Base-by-base conservation (phyloP, 2,888 invertebrate genomes). In the Pandemis corylana region DNA sequence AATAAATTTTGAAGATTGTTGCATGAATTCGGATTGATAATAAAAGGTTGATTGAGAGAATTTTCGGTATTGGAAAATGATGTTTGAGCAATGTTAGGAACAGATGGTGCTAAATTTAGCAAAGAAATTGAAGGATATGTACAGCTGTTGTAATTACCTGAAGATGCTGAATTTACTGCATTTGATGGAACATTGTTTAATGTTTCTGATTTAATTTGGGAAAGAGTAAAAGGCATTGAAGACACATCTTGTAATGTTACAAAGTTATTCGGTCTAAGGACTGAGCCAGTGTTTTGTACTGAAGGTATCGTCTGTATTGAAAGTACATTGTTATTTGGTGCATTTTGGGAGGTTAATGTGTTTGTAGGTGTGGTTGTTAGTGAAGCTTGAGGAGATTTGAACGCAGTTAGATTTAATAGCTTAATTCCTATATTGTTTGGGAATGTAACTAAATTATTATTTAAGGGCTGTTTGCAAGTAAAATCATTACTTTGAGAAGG, bases 1-100 rank as follows among this genome's bases (percentile, higher is more conserved):
- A 59, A 9, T 36, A 71, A 12, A 12, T 69, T 51, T 64, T 74
- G 65, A 2, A 69, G 42, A 44, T 69, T 74, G 28, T 12, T 49
- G 42, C 20, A 69, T 42, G 64, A 44, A 12, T 61, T 61, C 9
- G 51, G 59, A 61, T 36, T 44, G 12, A 41, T 65, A 61, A 53
- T 10, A 12, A n/a, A 7, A 41, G 68, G 73, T 59, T 59, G 49
- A 15, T n/a, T 61, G 20, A 42, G 5, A 42, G 68, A 49, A 36
- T 7, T 28, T 28, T 68, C 64, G 2, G 65, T 15, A 42, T 13
- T 74, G 7, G 49, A 12, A 13, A 61, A 44, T 36, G 53, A 61
- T 41, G 67, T 5, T 49, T 44, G 15, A 42, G n/a, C 20, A 15
- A 64, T 20, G 7, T 56, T 68, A 46, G 72, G 56, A 10, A 64